Evolutionary conservation across 2,888 invertebrate species (phyloP), one percentile per base, ranked within the genome.

Genomic region (Megamerina dolium): DNA sequence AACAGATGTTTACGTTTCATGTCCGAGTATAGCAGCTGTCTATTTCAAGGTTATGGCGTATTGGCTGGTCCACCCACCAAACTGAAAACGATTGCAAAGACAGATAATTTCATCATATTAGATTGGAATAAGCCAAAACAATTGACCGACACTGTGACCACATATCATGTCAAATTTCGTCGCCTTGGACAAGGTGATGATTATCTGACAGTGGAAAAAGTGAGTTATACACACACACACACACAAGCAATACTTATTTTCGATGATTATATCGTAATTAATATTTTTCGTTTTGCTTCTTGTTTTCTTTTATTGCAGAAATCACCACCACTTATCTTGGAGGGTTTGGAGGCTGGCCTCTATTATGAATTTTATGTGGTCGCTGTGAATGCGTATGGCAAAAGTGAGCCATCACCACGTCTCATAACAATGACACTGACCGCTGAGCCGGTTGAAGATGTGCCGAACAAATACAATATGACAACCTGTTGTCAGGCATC

Each of bases 21-120:
- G 84, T 77, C 77, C 5, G 82, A 85, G 31, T 87, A 87, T 72
- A 82, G 83, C 31, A 87, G 83, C 73, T 89, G 89, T 63, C 75
- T 89, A 17, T 77, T 89, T 50, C 85, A 87, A 72, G 87, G 88
- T 13, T 89, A 89, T 68, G 87, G 87, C 0, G 88, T 88, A 0
- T 74, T 89, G 2, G 85, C 89, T 0, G 82, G 85, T 20, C 76
- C 83, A 0, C 89, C 89, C 0, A 77, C 78, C 0, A 75, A 77
- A 37, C 74, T 88, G 3, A 80, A 80, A 55, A 78, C 87, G 5
- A 80, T 83, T 26, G 83, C 85, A 63, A 80, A 87, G 48, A 82
- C 85, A 55, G 80, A 82, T 0, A 82, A 80, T 63, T 88, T 83
- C 68, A 85, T 84, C 0, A 82, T 89, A 39, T 71, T 88, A 1